Evolutionary conservation across 2,113 vertebrate genomes (phyloP), one percentile per base, ranked within the genome.

Genomic region (Atrichornis clamosus): DNA sequence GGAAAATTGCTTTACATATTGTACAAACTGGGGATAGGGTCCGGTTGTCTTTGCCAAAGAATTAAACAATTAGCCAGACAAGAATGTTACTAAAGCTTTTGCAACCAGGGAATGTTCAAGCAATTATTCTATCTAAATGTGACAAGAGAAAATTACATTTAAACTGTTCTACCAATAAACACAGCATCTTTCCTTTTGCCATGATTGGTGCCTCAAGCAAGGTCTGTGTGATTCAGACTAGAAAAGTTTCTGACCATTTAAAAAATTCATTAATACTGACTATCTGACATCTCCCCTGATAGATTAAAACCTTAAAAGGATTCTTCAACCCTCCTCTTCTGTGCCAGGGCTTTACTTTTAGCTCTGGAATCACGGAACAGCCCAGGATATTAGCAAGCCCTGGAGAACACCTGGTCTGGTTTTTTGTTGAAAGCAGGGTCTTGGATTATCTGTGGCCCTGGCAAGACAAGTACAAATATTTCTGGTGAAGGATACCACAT

Each of bases 71-170:
- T 59, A 90, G 30, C 24, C 70, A 69, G 59, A 16, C 37, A 90
- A 91, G 59, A 85, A 77, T 47, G n/a, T 35, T 92, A 84, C 81
- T 84, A 86, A 95, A 91, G 39, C 27, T 78, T 89, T 91, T 81
- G 46, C 58, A 94, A 79, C 39, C 27, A 74, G 67, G 44, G 53
- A 91, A 92, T 50, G 58, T 50, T 30, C n/a, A 91, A 79, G 37
- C 53, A 95, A 94, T 95, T 95, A 82, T 94, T 96, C 95, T 79
- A 76, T 87, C 77, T 94, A 74, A 76, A n/a, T 58, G 67, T 89
- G 84, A 94, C 65, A 91, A 73, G 74, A 85, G 74, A 94, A 96
- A 94, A 96, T 94, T 94, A 35, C 62, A 87, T 85, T 93, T 91
- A 84, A 89, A 89, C 44, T 46, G 13, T 87, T 49, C 70, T 95